Evolutionary conservation across 2,888 invertebrate species (phyloP).

Genomic region (Polia nebulosa): DNA sequence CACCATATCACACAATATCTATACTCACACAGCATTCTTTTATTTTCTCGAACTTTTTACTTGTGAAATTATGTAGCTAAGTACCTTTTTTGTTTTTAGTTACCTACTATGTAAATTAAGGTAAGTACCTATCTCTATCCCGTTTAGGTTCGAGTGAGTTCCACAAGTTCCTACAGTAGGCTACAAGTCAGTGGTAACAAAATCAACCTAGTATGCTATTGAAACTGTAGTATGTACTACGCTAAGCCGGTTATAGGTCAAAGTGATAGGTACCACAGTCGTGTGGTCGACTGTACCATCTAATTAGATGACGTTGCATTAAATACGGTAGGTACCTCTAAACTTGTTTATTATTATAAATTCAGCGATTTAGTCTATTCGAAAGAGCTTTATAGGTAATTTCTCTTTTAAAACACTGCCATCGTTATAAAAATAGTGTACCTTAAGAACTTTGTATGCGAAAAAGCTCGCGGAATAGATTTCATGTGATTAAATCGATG

Average conservation of each 20-base stretch:
- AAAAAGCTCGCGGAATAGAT: no score
- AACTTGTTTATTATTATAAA: not conserved
- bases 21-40: not conserved
- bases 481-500: slow-evolving; percentile 1
- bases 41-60: slow-evolving; percentile 1
- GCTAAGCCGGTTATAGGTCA: not conserved
- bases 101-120: not conserved
- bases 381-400: not conserved
- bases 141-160: not conserved
- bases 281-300: not conserved
- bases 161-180: not conserved
- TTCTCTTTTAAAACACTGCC: not conserved
- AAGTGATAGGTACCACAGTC: not conserved
- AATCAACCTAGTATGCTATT: not conserved
- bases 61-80: not conserved
- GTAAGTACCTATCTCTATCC: not conserved
- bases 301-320: not conserved
- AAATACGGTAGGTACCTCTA: slow-evolving; percentile 10
- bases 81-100: no score
- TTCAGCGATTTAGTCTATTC: not conserved
- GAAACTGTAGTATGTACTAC: not conserved
- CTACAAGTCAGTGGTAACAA: not conserved
- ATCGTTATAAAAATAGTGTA: not conserved
- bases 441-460: not conserved
- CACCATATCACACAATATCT: slow-evolving; percentile 16